A percentile compares a stretch with the other conserved stretches of the same genome.
Conservation (phyloP, 2,113 vertebrate genomes). For the Lophius piscatorius region DNA sequence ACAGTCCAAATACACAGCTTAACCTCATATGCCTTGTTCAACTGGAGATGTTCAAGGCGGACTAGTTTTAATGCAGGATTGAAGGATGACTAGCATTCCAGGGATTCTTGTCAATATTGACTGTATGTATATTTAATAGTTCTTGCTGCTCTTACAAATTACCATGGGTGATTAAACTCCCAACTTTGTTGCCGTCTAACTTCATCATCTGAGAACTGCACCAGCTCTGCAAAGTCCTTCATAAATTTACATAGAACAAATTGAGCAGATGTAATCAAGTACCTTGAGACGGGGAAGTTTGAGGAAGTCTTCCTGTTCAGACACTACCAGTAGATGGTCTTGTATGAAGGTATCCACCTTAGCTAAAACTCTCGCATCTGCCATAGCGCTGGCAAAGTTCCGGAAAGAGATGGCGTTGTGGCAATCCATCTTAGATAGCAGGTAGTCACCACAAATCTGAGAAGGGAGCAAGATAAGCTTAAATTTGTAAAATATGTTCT, state of each 20-base stretch:
- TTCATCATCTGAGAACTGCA: not conserved
- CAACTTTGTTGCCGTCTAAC: not conserved
- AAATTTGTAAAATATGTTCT: not conserved
- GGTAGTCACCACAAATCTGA: conserved; percentile 97
- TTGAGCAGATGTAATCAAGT: not conserved
- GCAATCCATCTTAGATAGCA: conserved; percentile 93
- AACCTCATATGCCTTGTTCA: conserved; percentile 10
- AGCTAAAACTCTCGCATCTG: conserved; percentile 87
- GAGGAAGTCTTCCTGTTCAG: conserved; percentile 97
- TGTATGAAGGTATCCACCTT: conserved; percentile 95
- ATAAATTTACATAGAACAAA: too few relatives aligned
- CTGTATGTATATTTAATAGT: not conserved
- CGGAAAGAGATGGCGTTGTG: conserved; percentile 95
- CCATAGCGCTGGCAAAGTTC: conserved; percentile 95
- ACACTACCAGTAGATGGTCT: conserved; percentile 93
- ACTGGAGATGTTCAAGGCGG: not conserved
- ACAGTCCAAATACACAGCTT: conserved; percentile 32
- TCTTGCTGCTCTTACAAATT: not conserved
- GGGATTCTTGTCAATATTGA: too few relatives aligned
- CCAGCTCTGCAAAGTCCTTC: too few relatives aligned
- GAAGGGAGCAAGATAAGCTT: too few relatives aligned
- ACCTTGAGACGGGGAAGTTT: conserved; percentile 98
- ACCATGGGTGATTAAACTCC: not conserved
- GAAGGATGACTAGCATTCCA: too few relatives aligned
- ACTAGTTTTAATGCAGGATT: not conserved